A percentile compares a stretch with the other conserved stretches of the same genome.
These are phyloP conservation scores for Serrognathus titanus DNA, from an alignment of 2,888 invertebrate species.

Conservation along the genomic window DNA sequence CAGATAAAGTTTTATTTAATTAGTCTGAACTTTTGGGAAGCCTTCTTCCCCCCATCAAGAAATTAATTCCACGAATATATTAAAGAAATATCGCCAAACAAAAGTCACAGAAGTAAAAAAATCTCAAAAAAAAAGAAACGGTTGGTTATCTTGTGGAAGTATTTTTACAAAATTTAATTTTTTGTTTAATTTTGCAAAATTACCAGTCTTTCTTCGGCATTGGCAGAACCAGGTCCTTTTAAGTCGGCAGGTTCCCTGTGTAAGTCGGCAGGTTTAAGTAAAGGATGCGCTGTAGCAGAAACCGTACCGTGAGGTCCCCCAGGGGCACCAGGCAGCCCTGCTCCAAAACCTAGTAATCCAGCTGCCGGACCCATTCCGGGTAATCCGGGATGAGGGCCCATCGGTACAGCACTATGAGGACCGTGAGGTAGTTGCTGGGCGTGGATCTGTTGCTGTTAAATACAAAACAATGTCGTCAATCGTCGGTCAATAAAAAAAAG, in stretches of 20 bases:
- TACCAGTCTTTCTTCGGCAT: conserved; percentile 50
- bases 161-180: no score
- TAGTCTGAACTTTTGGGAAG: no score
- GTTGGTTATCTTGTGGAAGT: no score
- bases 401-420: conserved; percentile 44
- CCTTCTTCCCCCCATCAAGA: no score
- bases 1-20: neutral
- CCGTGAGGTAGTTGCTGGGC: conserved; percentile 49
- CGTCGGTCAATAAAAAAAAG: no score
- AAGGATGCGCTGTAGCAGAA: conserved; percentile 40
- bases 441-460: conserved; percentile 47
- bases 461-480: no score
- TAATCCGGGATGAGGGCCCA: conserved; percentile 46
- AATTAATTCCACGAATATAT: no score
- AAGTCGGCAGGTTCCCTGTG: conserved; percentile 40
- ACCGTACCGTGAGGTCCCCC: conserved; percentile 39
- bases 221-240: conserved; percentile 44
- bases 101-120: no score
- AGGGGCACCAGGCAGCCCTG: conserved; percentile 39
- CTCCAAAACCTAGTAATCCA: conserved; percentile 39
- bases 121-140: no score
- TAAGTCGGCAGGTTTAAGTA: conserved; percentile 45
- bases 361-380: conserved; percentile 45
- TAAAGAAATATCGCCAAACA: no score
- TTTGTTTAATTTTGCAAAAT: conserved; percentile 13